Conservation (phyloP, 1,140 invertebrate genomes). For the Babylonia areolata region DNA sequence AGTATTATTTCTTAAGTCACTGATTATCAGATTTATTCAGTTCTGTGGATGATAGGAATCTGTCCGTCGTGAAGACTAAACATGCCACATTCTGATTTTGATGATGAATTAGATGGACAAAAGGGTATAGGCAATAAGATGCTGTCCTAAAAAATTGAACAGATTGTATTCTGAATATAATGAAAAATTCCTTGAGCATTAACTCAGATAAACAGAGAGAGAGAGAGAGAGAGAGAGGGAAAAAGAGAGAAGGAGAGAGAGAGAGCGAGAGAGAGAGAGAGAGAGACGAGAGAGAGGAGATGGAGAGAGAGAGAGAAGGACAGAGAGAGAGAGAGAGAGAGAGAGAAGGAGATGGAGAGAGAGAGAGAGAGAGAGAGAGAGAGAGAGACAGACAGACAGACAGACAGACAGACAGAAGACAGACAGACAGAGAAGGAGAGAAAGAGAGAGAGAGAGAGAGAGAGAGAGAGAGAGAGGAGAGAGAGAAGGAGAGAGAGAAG, state of each 20-base stretch:
- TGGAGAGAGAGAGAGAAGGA: not conserved
- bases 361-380: not conserved
- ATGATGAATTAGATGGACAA: too few relatives aligned
- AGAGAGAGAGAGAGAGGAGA: not conserved
- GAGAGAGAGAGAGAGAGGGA: not conserved
- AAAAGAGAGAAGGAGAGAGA: not conserved
- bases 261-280: not conserved
- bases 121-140: too few relatives aligned
- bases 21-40: too few relatives aligned
- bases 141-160: too few relatives aligned
- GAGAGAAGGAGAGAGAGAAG: not conserved
- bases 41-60: too few relatives aligned
- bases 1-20: too few relatives aligned
- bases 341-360: not conserved
- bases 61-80: too few relatives aligned
- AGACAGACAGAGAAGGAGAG: not conserved
- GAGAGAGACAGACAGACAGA: not conserved
- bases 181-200: too few relatives aligned
- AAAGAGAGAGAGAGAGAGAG: not conserved
- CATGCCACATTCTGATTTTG: too few relatives aligned
- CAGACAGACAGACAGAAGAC: not conserved
- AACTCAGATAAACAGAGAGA: not conserved
- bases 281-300: not conserved
- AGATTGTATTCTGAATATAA: too few relatives aligned
- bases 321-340: not conserved